Percentiles rank a stretch among this genome's conserved stretches.
Evolutionary conservation across 2,113 vertebrate species (phyloP).

Genomic region (Ia io): DNA sequence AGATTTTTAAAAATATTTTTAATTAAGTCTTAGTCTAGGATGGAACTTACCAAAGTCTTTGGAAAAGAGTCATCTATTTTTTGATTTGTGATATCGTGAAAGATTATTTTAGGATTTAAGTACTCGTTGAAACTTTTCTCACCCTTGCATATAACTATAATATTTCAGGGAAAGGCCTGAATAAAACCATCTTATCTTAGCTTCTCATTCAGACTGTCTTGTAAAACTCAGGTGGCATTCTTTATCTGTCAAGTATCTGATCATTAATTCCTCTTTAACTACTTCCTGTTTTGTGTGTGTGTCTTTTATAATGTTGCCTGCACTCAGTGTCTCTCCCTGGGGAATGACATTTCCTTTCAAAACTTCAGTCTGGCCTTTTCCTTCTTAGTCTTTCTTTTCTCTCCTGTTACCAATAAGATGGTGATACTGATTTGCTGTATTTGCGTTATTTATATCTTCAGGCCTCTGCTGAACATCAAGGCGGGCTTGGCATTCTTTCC

Average conservation of each 20-base stretch:
- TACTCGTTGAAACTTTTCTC: constrained; percentile 22
- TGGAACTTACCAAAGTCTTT: constrained; percentile 3
- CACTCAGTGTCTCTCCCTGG: constrained; percentile 6
- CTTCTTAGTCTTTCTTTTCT: constrained; percentile 54
- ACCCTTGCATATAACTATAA: not conserved
- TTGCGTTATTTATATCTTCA: constrained; percentile 63
- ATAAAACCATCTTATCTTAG: not conserved
- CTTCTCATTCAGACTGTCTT: not conserved
- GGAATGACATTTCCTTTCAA: constrained; percentile 47
- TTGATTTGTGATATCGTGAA: not conserved
- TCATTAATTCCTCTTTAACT: constrained; percentile 40
- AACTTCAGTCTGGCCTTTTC: constrained; percentile 54
- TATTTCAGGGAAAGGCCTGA: constrained; percentile 6
- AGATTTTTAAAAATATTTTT: not conserved
- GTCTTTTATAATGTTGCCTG: constrained; percentile 21
- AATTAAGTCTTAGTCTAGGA: not conserved
- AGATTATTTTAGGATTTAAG: not conserved
- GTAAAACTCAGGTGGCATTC: constrained; percentile 19
- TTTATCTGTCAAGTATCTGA: not conserved
- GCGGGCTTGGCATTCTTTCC: constrained; percentile 40
- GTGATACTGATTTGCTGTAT: constrained; percentile 49
- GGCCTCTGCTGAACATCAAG: constrained; percentile 51
- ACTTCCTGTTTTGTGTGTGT: not conserved
- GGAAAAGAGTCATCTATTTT: not conserved
- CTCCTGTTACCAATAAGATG: constrained; percentile 57